A percentile compares a stretch with the other conserved stretches of the same genome.
Evolutionary conservation across 2,113 vertebrate genomes (phyloP).

Genomic region (Pedionomus torquatus): DNA sequence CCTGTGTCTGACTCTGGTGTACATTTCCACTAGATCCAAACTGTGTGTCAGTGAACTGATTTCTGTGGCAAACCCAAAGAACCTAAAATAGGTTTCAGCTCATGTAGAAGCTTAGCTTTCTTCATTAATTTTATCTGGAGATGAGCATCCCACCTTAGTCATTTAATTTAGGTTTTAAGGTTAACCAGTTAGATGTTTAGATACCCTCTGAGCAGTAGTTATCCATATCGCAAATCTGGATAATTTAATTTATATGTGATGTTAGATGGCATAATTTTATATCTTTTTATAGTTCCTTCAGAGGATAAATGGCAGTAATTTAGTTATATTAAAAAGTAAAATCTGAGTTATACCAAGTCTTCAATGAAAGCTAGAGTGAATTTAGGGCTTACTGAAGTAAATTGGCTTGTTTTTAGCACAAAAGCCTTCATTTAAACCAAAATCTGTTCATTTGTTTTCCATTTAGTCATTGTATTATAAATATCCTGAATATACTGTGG

Average conservation of each 20-base stretch:
- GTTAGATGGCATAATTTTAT: background rate
- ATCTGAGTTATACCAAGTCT: background rate
- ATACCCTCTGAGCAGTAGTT: background rate
- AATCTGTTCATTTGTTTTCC: background rate
- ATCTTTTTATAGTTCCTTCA: background rate
- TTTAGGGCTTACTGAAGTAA: background rate
- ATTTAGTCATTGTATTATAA: background rate
- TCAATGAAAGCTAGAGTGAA: background rate
- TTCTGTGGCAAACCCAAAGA: background rate
- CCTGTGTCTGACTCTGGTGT: background rate
- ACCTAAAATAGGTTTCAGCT: background rate
- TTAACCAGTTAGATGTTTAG: background rate
- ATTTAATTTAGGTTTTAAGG: background rate
- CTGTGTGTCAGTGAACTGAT: background rate
- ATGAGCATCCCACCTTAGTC: background rate
- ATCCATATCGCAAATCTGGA: background rate
- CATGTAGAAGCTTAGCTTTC: background rate
- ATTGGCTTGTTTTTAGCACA: rapidly evolving
- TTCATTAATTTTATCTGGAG: background rate
- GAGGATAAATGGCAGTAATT: background rate
- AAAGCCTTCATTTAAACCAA: background rate
- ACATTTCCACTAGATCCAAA: background rate
- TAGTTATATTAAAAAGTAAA: background rate
- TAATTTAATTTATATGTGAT: constrained; percentile 7
- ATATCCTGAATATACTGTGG: background rate